Base-by-base conservation (phyloP, 2,797 vertebrate genomes). In the Parauchenoglanis ngamensis region DNA sequence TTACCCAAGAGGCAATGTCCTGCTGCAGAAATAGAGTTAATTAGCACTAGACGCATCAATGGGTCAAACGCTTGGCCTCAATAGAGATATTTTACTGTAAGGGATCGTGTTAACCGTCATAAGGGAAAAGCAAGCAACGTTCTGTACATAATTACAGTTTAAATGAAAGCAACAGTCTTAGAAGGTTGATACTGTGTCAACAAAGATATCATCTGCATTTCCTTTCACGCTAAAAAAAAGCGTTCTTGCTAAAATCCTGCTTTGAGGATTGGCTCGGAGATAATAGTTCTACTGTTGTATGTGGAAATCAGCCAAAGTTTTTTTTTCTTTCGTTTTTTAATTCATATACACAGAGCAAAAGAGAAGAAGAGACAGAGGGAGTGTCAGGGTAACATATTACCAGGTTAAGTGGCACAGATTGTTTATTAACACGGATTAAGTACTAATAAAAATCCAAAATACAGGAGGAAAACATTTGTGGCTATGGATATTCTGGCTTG, bases 351-450 rank as follows among this genome's bases (percentile, higher is more conserved):
- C 12, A 40, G 49, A 35, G 5, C 2, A 10, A 63, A 80, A 65
- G 46, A 59, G 54, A 67, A 44, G 46, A 31, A 61, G 44, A 54
- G 44, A 70, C 44, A 52, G 28, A 78, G 40, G 52, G 72, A 31
- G 44, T 92, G 87, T 90, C 90, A 91, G 93, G 92, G 86, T 93
- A 89, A 94, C 88, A 86, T 92, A 92, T 94, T 92, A 92, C 46
- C 87, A 87, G 59, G 90, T 92, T 93, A 93, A 94, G 92, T 92
- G 91, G 87, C 90, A 92, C 91, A 92, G 94, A 94, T 90, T 87
- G 92, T 94, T 95, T 94, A 94, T 95, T 94, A 93, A 92, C 87
- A 90, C 85, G 88, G 87, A 92, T 93, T 93, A 94, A 92, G 90
- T 91, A 90, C 92, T 52, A 83, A 93, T 87, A 90, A 87, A 90